A percentile compares a stretch with the other conserved stretches of the same genome.
Conservation (phyloP, 1,140 invertebrate genomes). For the Hormaphis cornu region DNA sequence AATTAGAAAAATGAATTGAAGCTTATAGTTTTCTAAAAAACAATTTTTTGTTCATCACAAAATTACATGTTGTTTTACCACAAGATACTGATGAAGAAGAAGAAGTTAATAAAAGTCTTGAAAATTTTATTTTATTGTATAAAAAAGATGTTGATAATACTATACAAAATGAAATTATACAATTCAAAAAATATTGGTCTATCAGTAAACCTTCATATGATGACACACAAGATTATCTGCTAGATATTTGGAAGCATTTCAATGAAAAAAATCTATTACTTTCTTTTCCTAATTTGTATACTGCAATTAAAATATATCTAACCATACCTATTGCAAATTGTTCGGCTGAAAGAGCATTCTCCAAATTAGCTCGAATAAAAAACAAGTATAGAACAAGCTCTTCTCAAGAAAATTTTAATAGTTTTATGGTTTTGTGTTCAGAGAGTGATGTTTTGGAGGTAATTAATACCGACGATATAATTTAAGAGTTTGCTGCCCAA, state of each 20-base stretch:
- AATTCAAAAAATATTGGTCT: background rate
- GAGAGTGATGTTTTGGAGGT: too few relatives aligned
- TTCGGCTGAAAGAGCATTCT: too few relatives aligned
- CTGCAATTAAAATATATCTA: background rate
- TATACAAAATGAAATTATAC: background rate
- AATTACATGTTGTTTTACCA: background rate
- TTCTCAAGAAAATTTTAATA: too few relatives aligned
- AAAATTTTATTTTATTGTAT: background rate
- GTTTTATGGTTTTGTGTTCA: too few relatives aligned
- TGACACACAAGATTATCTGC: background rate
- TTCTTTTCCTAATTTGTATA: background rate
- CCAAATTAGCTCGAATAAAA: too few relatives aligned
- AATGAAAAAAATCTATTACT: background rate
- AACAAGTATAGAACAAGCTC: too few relatives aligned
- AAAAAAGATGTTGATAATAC: background rate
- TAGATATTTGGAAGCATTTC: background rate
- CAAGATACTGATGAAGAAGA: background rate
- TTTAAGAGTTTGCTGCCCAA: too few relatives aligned
- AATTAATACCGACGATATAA: too few relatives aligned
- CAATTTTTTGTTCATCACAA: background rate
- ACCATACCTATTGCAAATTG: too few relatives aligned
- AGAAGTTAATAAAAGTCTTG: background rate
- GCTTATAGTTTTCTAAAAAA: background rate
- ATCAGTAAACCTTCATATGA: constrained; percentile 7
- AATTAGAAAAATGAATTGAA: background rate